Conservation (phyloP, 35 echinoderm and acorn worm species). For the Apostichopus japonicus region DNA sequence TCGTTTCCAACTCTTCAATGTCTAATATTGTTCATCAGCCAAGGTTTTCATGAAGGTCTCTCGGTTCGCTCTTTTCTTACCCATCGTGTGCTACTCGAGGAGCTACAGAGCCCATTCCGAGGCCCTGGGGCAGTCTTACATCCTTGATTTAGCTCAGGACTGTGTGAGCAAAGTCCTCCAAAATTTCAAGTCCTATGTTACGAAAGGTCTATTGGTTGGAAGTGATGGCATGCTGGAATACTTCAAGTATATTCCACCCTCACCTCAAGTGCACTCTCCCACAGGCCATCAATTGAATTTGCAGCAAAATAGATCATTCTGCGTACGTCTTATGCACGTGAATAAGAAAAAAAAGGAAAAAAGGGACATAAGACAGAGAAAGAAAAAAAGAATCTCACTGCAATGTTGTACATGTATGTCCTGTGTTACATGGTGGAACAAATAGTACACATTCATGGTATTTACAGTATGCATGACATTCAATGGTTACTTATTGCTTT, state of each 20-base stretch:
- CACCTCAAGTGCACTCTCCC: background rate
- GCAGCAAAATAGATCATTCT: background rate
- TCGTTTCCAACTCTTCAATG: background rate
- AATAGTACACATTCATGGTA: no score
- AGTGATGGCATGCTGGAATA: background rate
- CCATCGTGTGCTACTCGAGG: background rate
- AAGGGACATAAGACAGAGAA: no score
- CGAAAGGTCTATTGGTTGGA: constrained; percentile 5
- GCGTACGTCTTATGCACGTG: background rate
- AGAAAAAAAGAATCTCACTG: no score
- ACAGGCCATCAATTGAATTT: background rate
- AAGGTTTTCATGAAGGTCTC: background rate
- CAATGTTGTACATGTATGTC: no score
- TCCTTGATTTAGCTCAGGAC: background rate
- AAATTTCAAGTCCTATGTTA: constrained; percentile 19
- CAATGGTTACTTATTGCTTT: no score
- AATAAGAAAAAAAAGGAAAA: no score
- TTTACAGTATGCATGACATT: no score
- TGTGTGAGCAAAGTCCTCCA: constrained; percentile 13
- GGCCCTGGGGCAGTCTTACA: background rate
- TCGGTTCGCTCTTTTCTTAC: background rate
- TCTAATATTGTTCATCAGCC: background rate
- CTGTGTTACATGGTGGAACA: no score
- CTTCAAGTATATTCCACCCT: background rate
- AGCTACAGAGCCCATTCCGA: background rate